These are phyloP conservation scores for Orchestes rusci DNA, from an alignment of 2,888 invertebrate genomes.

Conservation along the genomic window DNA sequence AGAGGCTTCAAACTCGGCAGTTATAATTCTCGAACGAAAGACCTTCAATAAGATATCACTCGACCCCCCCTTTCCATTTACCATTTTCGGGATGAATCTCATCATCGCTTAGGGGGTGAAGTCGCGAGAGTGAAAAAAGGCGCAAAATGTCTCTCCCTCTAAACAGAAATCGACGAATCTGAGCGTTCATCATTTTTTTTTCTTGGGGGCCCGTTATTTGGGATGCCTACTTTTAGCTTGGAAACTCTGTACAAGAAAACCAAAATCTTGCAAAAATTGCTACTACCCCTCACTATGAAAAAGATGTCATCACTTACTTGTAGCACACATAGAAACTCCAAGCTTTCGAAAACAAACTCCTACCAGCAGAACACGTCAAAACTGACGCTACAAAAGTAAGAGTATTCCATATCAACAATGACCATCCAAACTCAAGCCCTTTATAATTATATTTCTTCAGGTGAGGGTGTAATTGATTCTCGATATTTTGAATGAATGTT, in stretches of 20 bases:
- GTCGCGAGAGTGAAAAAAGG: no score
- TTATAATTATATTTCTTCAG: constrained; percentile 14
- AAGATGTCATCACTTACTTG: constrained; percentile 15
- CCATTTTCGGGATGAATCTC: no score
- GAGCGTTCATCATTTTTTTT: no score
- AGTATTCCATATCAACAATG: constrained; percentile 29
- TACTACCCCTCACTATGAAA: neutral
- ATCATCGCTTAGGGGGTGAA: no score
- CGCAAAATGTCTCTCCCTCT: no score
- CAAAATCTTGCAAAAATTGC: neutral
- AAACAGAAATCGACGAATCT: no score
- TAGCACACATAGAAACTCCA: constrained; percentile 20
- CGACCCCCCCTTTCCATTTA: no score
- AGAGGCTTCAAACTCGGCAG: no score
- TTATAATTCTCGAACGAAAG: no score
- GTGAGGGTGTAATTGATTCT: constrained; percentile 14
- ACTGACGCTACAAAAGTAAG: constrained; percentile 29
- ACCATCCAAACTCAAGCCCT: constrained; percentile 26
- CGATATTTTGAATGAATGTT: constrained; percentile 12
- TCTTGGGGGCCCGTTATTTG: no score
- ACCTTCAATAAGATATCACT: no score
- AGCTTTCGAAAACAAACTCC: constrained; percentile 20
- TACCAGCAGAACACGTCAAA: constrained; percentile 27
- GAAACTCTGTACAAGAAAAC: neutral
- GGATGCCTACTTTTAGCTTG: no score